Conservation (phyloP, 2,113 vertebrate species). For the Nicator chloris region DNA sequence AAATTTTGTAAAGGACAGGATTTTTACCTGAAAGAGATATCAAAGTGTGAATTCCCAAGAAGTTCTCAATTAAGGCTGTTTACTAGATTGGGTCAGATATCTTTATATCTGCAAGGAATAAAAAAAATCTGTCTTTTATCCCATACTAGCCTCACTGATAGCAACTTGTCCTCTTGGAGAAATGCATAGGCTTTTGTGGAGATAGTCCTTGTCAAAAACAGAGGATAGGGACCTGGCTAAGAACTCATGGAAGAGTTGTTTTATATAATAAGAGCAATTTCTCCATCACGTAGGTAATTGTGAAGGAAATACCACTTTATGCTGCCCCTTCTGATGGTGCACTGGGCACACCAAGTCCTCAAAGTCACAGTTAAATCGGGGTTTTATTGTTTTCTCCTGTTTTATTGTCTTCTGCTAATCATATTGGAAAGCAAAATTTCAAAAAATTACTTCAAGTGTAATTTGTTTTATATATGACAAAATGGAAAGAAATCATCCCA, state of each 20-base stretch:
- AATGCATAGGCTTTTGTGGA: background rate
- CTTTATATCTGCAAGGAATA: background rate
- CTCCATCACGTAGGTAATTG: rapidly evolving
- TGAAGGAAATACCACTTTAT: background rate
- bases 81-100: background rate
- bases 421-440: background rate
- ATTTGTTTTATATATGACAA: background rate
- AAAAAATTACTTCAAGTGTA: background rate
- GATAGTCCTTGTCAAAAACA: background rate
- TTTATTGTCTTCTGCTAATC: background rate
- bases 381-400: background rate
- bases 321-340: background rate
- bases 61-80: background rate
- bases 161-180: background rate
- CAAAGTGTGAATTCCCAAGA: background rate
- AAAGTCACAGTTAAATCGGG: background rate
- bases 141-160: background rate
- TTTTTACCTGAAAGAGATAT: background rate
- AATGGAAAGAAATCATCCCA: background rate
- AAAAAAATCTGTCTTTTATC: background rate
- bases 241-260: background rate
- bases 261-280: background rate
- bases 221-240: background rate
- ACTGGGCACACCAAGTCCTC: background rate
- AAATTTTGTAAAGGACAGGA: background rate